Conservation (phyloP, 2,113 vertebrate species). For the Micromys minutus region DNA sequence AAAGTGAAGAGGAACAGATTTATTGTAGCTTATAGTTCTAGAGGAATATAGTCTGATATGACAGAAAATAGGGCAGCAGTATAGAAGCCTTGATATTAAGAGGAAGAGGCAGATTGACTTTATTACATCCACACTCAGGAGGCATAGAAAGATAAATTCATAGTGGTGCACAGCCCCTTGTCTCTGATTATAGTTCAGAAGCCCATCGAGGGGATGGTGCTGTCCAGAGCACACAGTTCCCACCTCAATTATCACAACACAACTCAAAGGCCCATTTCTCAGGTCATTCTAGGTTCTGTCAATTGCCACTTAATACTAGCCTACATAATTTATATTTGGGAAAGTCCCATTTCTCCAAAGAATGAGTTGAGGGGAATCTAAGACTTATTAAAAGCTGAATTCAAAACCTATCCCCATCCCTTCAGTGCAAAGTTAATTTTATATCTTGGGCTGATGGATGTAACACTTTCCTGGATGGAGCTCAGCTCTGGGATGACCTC, state of each 20-base stretch:
- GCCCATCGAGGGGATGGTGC: neutral
- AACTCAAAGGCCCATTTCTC: too few relatives aligned
- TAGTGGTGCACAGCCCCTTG: too few relatives aligned
- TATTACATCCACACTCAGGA: neutral
- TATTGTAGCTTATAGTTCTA: neutral
- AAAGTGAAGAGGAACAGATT: neutral
- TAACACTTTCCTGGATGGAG: neutral
- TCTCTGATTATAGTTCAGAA: neutral
- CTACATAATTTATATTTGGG: neutral
- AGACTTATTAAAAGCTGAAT: neutral
- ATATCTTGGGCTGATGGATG: neutral
- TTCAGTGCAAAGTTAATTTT: slow-evolving; percentile 5
- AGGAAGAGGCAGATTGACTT: neutral
- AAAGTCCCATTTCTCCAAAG: neutral
- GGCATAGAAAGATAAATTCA: neutral
- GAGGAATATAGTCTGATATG: neutral
- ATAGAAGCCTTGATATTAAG: neutral
- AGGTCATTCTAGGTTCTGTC: neutral
- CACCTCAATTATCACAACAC: neutral
- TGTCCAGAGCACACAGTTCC: neutral
- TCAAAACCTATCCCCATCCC: neutral
- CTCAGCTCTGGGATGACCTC: neutral
- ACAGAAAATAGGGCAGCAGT: neutral
- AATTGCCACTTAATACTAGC: neutral
- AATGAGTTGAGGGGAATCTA: slow-evolving; percentile 1